Base-by-base conservation (phyloP, 2,888 invertebrate species). In the Hirtodrosophila cameraria region DNA sequence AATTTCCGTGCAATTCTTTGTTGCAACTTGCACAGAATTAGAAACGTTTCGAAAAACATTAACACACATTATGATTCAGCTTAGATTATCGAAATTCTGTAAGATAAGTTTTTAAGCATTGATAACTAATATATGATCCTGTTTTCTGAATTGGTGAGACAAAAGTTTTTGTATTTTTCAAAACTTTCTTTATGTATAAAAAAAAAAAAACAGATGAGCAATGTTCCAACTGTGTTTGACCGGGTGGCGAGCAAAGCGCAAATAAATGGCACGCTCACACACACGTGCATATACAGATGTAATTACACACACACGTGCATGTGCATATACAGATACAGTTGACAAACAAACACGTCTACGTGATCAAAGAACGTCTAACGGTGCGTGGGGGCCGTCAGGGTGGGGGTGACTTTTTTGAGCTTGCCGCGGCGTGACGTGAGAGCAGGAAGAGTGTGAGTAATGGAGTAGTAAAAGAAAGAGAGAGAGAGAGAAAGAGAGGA, bases 351-450 rank as follows among this genome's bases (percentile, higher is more conserved):
- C 61, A 16, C 49, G 54, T 58, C 71, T 70, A 72, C 71, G 70
- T 70, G 70, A 75, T 71, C 75, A 75, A 71, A 75, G 63, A 75
- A 41, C 53, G 33, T 2, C 75, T 58, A 54, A 52, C 50, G 54
- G 52, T 39, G 28, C 36, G 36, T 52, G 54, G 35, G 48, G 49
- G 18, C 18, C 27, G 5, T 11, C 41, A 43, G 45, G 45, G 36
- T 60, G 54, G 55, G 73, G 60, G 61, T 68, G 33, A 30, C 41
- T 50, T 50, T n/a, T 66, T 36, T 53, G 49, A 63, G 53, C 58
- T 50, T 43, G 33, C 64, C 39, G 30, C 50, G 33, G 38, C 52
- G 52, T 50, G 50, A 36, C 36, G 48, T 38, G 27, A 45, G 33
- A 48, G 58, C 9, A 33, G 6, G 30, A 42, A 35, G 25, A 49